Conservation (phyloP, 1,140 invertebrate species). For the Probaryconus sp. region DNA sequence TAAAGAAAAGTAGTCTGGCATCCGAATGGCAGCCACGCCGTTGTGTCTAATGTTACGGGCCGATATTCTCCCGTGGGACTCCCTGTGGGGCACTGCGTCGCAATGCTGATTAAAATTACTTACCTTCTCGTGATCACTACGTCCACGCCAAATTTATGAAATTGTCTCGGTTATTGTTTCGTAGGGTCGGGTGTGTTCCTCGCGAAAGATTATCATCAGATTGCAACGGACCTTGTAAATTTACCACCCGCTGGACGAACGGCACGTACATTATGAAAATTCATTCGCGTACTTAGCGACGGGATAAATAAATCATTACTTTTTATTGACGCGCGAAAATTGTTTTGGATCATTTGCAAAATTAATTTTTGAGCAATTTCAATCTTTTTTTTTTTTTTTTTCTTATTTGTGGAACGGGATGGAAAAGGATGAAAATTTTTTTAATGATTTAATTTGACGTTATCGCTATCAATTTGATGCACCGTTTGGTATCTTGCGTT, state of each 20-base stretch:
- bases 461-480: no score
- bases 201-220: conserved; percentile 56
- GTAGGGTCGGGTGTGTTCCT: conserved; percentile 43
- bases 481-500: no score
- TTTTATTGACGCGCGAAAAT: conserved; percentile 1
- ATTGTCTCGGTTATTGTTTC: conserved; percentile 66
- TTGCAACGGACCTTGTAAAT: conserved; percentile 49
- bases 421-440: no score
- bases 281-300: conserved; percentile 26
- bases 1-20: conserved; percentile 11
- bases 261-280: conserved; percentile 27
- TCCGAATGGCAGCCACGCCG: neutral
- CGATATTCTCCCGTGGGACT: conserved; percentile 32
- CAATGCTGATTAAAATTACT: conserved; percentile 68
- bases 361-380: no score
- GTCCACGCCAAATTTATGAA: conserved; percentile 65
- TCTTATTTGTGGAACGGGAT: no score
- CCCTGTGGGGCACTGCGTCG: conserved; percentile 58
- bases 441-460: no score
- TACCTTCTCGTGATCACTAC: conserved; percentile 48
- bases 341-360: no score
- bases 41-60: conserved; percentile 13
- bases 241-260: conserved; percentile 41
- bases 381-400: no score
- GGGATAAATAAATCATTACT: conserved; percentile 36